Evolutionary conservation across 1,140 invertebrate species (phyloP), one percentile per base, ranked within the genome.

Genomic region (Episyrphus balteatus): DNA sequence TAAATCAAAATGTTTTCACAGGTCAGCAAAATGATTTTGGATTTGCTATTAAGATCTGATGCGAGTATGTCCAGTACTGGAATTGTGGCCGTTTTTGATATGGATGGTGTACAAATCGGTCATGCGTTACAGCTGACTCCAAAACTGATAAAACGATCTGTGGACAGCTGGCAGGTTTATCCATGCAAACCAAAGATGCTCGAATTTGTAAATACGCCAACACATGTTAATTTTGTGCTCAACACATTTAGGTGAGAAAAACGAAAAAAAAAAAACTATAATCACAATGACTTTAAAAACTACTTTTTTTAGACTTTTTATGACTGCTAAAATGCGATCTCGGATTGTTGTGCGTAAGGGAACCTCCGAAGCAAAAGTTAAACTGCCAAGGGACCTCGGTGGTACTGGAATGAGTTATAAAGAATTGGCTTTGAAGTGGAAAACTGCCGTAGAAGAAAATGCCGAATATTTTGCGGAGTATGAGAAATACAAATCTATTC

Each of bases 181-280:
- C 83, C 84, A 7, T 71, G 79, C 9, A 73, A 82, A 51, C 75
- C 82, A 13, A 79, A 81, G 54, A 70, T 77, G 1, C 62, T 86
- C 19, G 77, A 86, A 53, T 86, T 84, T 56, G 70, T 86, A 2
- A 84, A 87, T 61, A 74, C 81, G 2, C 83, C 83, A 0, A 53
- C 59, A 2, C 75, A 84, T 52, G 73, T 86, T 13, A 82, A 84
- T 55, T 66, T 80, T 6, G 68, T 87, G 5, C 66, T 87, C 18
- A 78, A 77, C 42, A 73, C 87, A 10, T 79, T 86, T 46, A 78
- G 77, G 61, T 73, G 60, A n/a, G n/a, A 47, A 5, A 31, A 32
- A 30, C 11, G 33, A 17, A 5, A 8, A 26, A 26, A 26, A 26
- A 26, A 26, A 26, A 26, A 26, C 21, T 26, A 8, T 5, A 26